These are phyloP conservation scores for Auanema freiburgensis DNA, from an alignment of 2,888 invertebrate genomes.

Conservation along the genomic window DNA sequence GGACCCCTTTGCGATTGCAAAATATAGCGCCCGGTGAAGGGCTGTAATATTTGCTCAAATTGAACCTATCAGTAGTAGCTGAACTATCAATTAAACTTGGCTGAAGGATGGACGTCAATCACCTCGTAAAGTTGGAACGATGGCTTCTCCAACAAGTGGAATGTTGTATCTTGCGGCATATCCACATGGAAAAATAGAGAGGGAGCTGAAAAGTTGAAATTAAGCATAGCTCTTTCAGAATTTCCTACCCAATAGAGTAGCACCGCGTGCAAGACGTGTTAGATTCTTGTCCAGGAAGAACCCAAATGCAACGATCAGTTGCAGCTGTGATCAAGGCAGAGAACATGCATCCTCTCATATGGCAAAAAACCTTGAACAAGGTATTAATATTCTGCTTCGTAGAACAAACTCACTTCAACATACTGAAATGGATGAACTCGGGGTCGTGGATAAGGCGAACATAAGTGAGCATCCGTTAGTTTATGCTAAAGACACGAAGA, in stretches of 20 bases:
- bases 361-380: conserved; percentile 7
- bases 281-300: conserved; percentile 5
- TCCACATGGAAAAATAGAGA: conserved; percentile 8
- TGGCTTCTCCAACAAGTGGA: neutral
- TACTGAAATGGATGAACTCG: conserved; percentile 9
- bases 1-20: too few relatives aligned
- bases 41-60: too few relatives aligned
- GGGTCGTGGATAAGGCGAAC: too few relatives aligned
- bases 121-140: neutral
- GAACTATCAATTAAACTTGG: too few relatives aligned
- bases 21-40: too few relatives aligned
- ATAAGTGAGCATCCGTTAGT: too few relatives aligned
- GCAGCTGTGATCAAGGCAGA: conserved; percentile 10
- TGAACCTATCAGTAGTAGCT: too few relatives aligned
- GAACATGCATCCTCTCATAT: conserved; percentile 8
- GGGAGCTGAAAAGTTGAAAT: neutral
- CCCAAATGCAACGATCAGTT: conserved; percentile 8
- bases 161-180: conserved; percentile 10
- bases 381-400: neutral
- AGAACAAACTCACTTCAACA: conserved; percentile 10
- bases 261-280: neutral
- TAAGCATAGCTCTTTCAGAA: neutral
- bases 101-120: too few relatives aligned
- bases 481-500: too few relatives aligned
- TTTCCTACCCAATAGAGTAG: conserved; percentile 6